Evolutionary conservation across 1,140 invertebrate genomes (phyloP), one percentile per base, ranked within the genome.

Genomic region (Magallana ariakensis): DNA sequence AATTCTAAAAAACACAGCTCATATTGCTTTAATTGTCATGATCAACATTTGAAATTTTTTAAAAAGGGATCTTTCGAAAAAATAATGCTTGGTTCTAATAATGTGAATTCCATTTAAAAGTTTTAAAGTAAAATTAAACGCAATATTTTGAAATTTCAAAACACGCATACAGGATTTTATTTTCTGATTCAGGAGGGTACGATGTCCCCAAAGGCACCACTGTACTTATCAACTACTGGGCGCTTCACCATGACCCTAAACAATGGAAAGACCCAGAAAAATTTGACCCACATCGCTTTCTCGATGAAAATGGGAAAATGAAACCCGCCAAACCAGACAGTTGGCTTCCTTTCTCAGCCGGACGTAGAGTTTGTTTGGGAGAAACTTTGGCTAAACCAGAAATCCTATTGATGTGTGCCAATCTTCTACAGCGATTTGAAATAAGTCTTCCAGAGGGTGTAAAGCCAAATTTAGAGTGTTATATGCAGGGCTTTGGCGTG

Each of bases 211-310:
- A 95, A 96, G 96, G 97, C 86, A 97, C 97, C 19, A 97, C 97
- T 96, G 96, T 98, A 0, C 95, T 98, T 10, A 96, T 96, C n/a
- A 98, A 98, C 92, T 97, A 97, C 90, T 96, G 97, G 87, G 96
- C 96, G 83, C 96, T 97, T 80, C 95, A 98, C 46, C 97, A 97
- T 95, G 96, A 97, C 90, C 95, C 96, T 2, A 94, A 96, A 2
- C 96, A 96, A 81, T 97, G 97, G 92, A 95, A 95, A 0, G 95
- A 98, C 60, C 97, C 97, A 0, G 95, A 97, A 85, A 93, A 94
- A 26, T 98, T 98, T 93, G 95, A 96, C 86, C 97, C 97, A 0
- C 97, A 97, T 57, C 85, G 94, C 62, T 95, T 94, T 85, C 75
- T 95, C 1, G 86, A 91, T 80, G 60, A 89, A 10, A 88, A 93